Base-by-base conservation (phyloP, 2,888 invertebrate species). In the Capitulum mitella region DNA sequence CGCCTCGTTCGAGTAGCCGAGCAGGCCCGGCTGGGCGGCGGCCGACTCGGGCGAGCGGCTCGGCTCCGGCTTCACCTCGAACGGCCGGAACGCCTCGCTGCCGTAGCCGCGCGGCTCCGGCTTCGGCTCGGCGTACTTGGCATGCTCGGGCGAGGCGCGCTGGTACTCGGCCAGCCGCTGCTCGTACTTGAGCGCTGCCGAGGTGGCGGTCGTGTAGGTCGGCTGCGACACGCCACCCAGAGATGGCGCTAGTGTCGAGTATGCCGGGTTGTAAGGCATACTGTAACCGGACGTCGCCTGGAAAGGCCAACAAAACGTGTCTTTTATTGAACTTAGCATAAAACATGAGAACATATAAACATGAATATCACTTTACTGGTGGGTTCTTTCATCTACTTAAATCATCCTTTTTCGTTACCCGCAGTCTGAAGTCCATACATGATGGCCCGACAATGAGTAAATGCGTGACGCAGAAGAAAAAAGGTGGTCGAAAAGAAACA, bases 181-280 rank as follows among this genome's bases (percentile, higher is more conserved):
- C 34, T 64, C 64, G 64, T 64, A 64, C 46, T 76, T 29, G 29
- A 37, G 22, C 8, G 32, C 26, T 3, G 29, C 75, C 3, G 43
- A 46, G 76, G 76, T 76, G 43, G 76, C 76, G 76, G 32, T 76
- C 19, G 43, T 46, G 76, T 76, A 43, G 43, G 46, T 19, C 16
- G 37, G 76, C 32, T 76, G 76, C 29, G 46, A 43, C 46, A 76
- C 26, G 29, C 46, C 46, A 32, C 76, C 76, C 2, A 76, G 46
- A 76, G 76, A 76, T 76, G 76, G 76, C 43, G 76, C 76, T 19
- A 76, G 46, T 6, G 76, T 76, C 16, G 46, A 46, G 76, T 76
- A 76, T 16, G 76, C 46, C 32, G 76, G 8, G 46, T 29, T 76
- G 46, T 76, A 70, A 14, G 70, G 37, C 37, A 37, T 70, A 3